Evolutionary conservation across 2,113 vertebrate genomes (phyloP).

Genomic region (Artemisiospiza belli): DNA sequence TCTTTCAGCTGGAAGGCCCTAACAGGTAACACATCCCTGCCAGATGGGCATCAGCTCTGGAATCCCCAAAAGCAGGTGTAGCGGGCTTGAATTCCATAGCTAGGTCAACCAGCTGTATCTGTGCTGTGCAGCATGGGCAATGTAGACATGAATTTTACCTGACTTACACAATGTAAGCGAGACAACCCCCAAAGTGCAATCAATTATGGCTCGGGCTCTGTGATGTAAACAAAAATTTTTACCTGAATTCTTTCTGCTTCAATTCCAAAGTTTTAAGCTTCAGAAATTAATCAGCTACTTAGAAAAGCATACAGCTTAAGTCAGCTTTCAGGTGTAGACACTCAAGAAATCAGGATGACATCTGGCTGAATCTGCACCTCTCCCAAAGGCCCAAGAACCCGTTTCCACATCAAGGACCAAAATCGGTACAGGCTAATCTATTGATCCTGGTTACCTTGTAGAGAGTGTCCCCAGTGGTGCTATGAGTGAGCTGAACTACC

Average conservation of each 20-base stretch:
- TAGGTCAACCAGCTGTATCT: background rate
- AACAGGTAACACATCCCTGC: background rate
- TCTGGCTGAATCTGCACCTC: background rate
- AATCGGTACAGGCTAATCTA: background rate
- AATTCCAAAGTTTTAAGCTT: background rate
- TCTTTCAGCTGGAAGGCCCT: background rate
- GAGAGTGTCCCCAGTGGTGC: constrained; percentile 58
- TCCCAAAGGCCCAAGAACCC: background rate
- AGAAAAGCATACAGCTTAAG: background rate
- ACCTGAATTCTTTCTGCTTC: background rate
- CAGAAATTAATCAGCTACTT: background rate
- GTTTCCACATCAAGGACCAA: background rate
- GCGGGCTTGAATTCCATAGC: background rate
- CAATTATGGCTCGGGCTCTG: background rate
- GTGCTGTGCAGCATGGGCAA: background rate
- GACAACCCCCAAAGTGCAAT: background rate
- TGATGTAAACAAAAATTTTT: fast-evolving
- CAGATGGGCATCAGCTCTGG: background rate
- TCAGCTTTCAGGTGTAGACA: background rate
- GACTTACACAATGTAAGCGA: background rate
- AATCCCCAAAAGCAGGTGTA: background rate
- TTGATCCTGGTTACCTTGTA: constrained; percentile 64
- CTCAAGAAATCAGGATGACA: background rate
- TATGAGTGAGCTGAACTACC: constrained; percentile 79
- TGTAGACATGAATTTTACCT: background rate